Conservation (phyloP, 1,140 invertebrate species). For the Harpegnathos saltator region DNA sequence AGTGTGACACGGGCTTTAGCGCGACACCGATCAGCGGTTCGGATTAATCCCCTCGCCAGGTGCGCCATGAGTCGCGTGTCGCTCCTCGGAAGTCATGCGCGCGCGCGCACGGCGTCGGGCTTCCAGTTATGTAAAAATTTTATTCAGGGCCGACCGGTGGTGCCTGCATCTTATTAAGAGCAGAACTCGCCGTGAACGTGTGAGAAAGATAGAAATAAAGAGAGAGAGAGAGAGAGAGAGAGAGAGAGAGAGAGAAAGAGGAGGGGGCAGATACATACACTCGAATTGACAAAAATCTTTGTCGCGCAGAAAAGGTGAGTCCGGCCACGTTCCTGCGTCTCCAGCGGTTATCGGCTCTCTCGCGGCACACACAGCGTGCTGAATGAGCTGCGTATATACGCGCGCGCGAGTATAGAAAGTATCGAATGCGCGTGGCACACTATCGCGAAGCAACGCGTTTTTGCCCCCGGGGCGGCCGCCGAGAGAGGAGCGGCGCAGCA, state of each 20-base stretch:
- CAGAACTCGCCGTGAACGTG: not conserved
- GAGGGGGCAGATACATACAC: no score
- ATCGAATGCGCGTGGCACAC: slow-evolving; percentile 50
- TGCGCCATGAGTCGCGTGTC: no score
- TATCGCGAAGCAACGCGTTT: slow-evolving; percentile 49
- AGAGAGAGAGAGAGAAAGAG: not conserved
- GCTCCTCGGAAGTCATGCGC: no score
- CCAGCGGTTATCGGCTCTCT: not conserved
- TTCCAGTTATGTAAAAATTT: not conserved
- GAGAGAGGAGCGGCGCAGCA: slow-evolving; percentile 40
- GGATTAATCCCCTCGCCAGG: no score
- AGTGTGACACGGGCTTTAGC: no score
- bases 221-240: no score
- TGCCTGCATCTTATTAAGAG: slow-evolving; percentile 8
- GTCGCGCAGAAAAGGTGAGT: not conserved
- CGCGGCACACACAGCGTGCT: not conserved
- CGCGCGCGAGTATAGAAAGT: slow-evolving; percentile 4
- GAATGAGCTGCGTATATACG: not conserved
- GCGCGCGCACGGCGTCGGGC: not conserved
- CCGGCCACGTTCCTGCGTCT: not conserved
- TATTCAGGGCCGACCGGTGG: not conserved
- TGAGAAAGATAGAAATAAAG: no score
- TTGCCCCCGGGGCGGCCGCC: slow-evolving; percentile 30
- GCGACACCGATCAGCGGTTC: no score
- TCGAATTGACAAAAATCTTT: not conserved